Conservation (phyloP, 2,797 vertebrate genomes). For the Tokudaia tokunoshimensis region DNA sequence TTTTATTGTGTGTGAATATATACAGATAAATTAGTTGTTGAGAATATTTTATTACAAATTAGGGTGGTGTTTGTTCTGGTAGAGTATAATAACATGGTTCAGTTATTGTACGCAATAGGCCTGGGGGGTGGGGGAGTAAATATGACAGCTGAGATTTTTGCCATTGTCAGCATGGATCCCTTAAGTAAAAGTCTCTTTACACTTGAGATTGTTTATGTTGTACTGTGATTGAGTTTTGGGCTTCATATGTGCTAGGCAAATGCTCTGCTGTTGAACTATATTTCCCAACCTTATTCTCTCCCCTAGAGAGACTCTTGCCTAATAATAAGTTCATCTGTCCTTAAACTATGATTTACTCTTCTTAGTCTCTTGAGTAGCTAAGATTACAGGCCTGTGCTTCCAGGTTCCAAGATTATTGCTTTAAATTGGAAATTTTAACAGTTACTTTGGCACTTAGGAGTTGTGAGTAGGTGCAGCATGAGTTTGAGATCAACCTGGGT, state of each 20-base stretch:
- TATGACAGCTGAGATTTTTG: constrained; percentile 5
- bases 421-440: constrained; percentile 43
- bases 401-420: background rate
- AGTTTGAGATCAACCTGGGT: background rate
- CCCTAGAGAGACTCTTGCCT: background rate
- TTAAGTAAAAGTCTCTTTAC: constrained; percentile 33
- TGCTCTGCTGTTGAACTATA: background rate
- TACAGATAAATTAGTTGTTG: background rate
- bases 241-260: background rate
- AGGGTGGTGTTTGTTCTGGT: constrained; percentile 27
- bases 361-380: background rate
- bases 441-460: background rate
- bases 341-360: background rate
- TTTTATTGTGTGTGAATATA: background rate
- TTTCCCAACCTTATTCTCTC: background rate
- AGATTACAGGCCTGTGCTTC: background rate
- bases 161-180: background rate
- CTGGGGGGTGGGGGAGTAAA: background rate
- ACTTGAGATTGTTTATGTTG: background rate
- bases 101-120: background rate
- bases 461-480: background rate
- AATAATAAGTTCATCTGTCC: background rate
- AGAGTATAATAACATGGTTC: constrained; percentile 30
- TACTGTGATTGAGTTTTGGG: background rate
- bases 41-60: constrained; percentile 5